Base-by-base conservation (phyloP, 2,888 invertebrate genomes). In the Liposcelis brunnea region DNA sequence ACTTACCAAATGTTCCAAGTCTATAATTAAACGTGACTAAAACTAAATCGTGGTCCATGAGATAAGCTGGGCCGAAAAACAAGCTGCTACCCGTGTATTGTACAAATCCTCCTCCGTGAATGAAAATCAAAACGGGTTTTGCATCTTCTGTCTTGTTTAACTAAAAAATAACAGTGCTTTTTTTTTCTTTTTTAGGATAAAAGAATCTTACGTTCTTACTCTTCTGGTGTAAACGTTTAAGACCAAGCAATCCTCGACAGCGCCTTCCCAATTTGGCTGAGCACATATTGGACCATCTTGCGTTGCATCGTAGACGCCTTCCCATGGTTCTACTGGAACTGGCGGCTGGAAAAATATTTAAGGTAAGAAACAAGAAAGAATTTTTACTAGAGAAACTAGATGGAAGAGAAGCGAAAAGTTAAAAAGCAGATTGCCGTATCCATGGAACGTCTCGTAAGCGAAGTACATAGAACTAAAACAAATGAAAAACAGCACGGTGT, bases 221-320 rank as follows among this genome's bases (percentile, higher is more conserved):
- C 26, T 26, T 6, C 26, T 4, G 4, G 26, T 26, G 8, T 26
- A 26, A 26, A 26, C 8, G 26, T 26, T 26, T 26, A 26, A 8
- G 26, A 4, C 5, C 26, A 26, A 26, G 8, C 26, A 26, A 26
- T 26, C 26, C 8, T 26, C 26, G 26, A 8, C 4, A 26, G 8
- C 4, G 8, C n/a, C n/a, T n/a, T n/a, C n/a, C n/a, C 5, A 8
- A 26, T 26, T 26, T 26, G 26, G 4, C 52, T 69, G 68, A 0
- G 65, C 62, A 52, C 68, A 69, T 2, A 60, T 59, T n/a, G 64
- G 59, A 11, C 62, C 54, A 50, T 62, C 64, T 18, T 58, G 57
- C 1, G 60, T 61, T 2, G 66, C 68, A 53, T 66, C 62, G 53
- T 62, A 58, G 1, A 61, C 56, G 1, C 59, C 61, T 12, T 56